Evolutionary conservation across 2,888 invertebrate species (phyloP).

Genomic region (Mythimna ferrago): DNA sequence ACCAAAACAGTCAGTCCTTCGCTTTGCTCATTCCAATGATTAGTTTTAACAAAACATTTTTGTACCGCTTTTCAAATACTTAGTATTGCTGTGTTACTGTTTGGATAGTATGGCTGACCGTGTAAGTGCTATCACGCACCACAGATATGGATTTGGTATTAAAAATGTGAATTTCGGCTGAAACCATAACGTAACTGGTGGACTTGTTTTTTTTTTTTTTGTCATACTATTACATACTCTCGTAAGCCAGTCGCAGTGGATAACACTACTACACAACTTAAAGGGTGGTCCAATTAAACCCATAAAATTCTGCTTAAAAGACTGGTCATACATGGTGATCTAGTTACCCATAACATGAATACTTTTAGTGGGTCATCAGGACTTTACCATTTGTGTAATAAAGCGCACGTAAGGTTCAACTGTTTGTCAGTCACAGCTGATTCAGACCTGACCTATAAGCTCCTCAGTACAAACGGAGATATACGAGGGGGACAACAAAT

Average conservation of each 20-base stretch:
- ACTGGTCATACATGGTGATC: background rate
- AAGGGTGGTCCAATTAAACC: background rate
- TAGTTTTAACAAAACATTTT: background rate
- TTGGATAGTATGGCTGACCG: background rate
- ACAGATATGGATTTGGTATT: background rate
- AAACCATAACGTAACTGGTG: background rate
- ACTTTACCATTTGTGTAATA: background rate
- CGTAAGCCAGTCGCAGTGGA: background rate
- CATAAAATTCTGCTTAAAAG: background rate
- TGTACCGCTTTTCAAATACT: background rate
- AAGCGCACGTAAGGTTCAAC: background rate
- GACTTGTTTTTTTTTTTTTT: background rate
- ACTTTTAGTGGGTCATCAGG: conserved; percentile 23
- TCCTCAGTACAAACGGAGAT: background rate
- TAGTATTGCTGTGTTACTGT: background rate
- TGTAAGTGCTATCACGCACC: background rate
- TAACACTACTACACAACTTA: too few relatives aligned
- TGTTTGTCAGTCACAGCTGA: background rate
- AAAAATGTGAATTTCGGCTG: background rate
- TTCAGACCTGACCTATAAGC: too few relatives aligned
- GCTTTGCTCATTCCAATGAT: background rate
- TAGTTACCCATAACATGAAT: background rate
- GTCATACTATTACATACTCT: background rate
- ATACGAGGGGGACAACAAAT: background rate
- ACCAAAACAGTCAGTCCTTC: background rate